These are phyloP conservation scores for Prostheceraeus crozeri DNA, from an alignment of 2,888 invertebrate genomes.

Conservation along the genomic window DNA sequence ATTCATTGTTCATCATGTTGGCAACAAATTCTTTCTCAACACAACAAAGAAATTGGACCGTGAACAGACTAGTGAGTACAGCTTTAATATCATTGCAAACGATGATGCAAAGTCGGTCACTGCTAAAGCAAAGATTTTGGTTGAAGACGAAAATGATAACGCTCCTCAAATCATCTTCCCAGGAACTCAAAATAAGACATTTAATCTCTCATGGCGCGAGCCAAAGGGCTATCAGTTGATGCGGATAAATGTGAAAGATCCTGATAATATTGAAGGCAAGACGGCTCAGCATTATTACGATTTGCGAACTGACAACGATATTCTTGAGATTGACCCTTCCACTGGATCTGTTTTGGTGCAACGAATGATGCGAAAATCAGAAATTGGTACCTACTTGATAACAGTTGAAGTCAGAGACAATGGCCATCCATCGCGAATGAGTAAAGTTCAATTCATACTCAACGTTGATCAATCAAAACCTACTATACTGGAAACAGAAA, in stretches of 20 bases:
- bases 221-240: conserved; percentile 17
- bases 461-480: conserved; percentile 11
- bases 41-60: conserved; percentile 13
- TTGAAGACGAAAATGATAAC: conserved; percentile 20
- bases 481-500: no score
- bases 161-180: conserved; percentile 25
- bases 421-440: background rate
- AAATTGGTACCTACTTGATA: background rate
- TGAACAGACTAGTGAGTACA: conserved; percentile 3
- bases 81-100: conserved; percentile 13
- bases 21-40: conserved; percentile 6
- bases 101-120: conserved; percentile 2
- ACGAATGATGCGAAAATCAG: background rate
- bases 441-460: background rate
- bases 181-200: background rate
- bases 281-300: background rate
- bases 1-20: background rate
- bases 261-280: background rate
- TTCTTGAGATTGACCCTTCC: conserved; percentile 4
- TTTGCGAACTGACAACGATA: background rate
- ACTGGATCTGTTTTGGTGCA: background rate
- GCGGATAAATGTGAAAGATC: conserved; percentile 1
- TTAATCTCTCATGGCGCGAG: conserved; percentile 11
- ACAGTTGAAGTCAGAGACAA: conserved; percentile 11
- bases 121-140: background rate